Conservation (phyloP, 2,797 vertebrate species). For the Salarias fasciatus region DNA sequence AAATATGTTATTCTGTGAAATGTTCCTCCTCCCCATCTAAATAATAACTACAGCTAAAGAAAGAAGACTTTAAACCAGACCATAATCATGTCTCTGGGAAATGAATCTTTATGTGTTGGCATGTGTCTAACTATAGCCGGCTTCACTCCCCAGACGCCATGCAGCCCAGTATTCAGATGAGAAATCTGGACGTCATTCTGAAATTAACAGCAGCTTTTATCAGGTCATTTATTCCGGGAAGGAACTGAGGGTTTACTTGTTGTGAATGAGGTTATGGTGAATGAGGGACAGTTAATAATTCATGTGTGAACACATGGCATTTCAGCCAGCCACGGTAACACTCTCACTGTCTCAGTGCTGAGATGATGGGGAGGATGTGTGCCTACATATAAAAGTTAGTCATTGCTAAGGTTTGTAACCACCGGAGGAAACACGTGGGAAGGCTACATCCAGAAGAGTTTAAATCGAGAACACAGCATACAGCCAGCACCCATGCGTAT, state of each 20-base stretch:
- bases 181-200: slow-evolving; percentile 49
- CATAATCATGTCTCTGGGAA: slow-evolving; percentile 25
- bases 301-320: slow-evolving; percentile 25
- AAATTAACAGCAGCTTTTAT: slow-evolving; percentile 58
- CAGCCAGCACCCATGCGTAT: background rate
- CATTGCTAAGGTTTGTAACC: too few relatives aligned
- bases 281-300: slow-evolving; percentile 47
- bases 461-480: too few relatives aligned
- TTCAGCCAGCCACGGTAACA: background rate
- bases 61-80: slow-evolving; percentile 13
- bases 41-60: too few relatives aligned
- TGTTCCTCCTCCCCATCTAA: too few relatives aligned
- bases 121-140: slow-evolving; percentile 46
- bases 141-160: slow-evolving; percentile 50
- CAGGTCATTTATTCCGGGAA: slow-evolving; percentile 58
- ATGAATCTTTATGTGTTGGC: slow-evolving; percentile 32
- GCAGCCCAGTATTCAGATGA: slow-evolving; percentile 41
- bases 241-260: slow-evolving; percentile 32
- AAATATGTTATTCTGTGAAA: slow-evolving; percentile 25
- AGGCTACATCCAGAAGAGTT: too few relatives aligned
- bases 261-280: slow-evolving; percentile 56
- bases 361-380: background rate
- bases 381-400: too few relatives aligned
- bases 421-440: too few relatives aligned
- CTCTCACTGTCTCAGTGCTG: too few relatives aligned